Evolutionary conservation across 2,888 invertebrate genomes (phyloP).

Genomic region (Chouioia cunea): DNA sequence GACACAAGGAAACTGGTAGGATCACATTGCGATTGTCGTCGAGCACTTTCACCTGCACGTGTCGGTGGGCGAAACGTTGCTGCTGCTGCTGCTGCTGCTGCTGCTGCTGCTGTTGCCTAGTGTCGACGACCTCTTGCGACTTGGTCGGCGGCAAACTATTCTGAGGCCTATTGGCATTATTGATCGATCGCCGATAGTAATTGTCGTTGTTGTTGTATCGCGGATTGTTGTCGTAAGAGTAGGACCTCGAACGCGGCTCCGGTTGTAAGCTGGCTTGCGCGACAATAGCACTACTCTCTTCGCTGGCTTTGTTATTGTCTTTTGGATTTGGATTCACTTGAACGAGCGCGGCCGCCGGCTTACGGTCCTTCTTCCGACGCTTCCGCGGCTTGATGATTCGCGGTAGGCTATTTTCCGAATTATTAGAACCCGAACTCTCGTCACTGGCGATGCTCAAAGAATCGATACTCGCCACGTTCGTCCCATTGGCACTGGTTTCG

Average conservation of each 20-base stretch:
- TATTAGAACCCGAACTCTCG: constrained; percentile 78
- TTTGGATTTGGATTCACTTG: background rate
- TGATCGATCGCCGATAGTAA: constrained; percentile 1
- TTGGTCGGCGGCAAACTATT: constrained; percentile 33
- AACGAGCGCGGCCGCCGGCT: constrained; percentile 71
- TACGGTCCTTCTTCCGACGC: constrained; percentile 89
- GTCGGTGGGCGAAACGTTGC: constrained; percentile 58
- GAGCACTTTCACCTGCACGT: constrained; percentile 71
- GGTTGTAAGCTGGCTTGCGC: too few relatives aligned
- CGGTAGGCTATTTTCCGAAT: constrained; percentile 83
- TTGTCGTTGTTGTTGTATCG: constrained; percentile 39
- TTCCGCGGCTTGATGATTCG: constrained; percentile 91
- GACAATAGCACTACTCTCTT: too few relatives aligned
- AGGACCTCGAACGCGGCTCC: background rate
- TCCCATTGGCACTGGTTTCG: constrained; percentile 38
- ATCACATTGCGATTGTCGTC: constrained; percentile 67
- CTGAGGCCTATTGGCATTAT: too few relatives aligned
- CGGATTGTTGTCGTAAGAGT: constrained; percentile 32
- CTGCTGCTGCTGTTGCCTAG: constrained; percentile 44
- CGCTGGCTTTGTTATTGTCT: too few relatives aligned
- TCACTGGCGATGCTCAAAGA: constrained; percentile 82
- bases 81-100: constrained; percentile 46
- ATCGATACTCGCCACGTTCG: constrained; percentile 74
- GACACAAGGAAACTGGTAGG: constrained; percentile 53
- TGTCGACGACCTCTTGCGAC: constrained; percentile 34